Evolutionary conservation across 2,888 invertebrate species (phyloP), one percentile per base, ranked within the genome.

Genomic region (Amitus sp.): DNA sequence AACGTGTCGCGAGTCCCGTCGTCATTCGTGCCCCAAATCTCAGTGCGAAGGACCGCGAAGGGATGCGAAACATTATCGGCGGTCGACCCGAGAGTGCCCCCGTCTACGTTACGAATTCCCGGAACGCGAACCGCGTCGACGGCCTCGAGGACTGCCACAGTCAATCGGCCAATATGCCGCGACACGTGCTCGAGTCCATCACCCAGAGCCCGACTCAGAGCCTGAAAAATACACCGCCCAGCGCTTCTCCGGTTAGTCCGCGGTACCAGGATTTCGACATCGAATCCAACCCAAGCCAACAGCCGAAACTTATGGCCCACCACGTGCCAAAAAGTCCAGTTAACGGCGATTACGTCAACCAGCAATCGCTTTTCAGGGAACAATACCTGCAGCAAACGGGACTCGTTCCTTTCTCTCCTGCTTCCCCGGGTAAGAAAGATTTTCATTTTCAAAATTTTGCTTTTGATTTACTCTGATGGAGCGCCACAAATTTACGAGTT

Each of bases 1-100:
- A 89, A 54, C 86, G 91, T 52, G 85, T 77, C 37, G 70, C 66
- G 58, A 72, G 60, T 47, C 33, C 55, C 6, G 45, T 30, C 7
- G 18, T 49, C 4, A 43, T 58, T 15, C 55, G 57, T 13, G 47
- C 49, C 18, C 60, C 52, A 40, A 73, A 65, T 43, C 49, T 72
- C 19, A 76, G 66, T 57, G 70, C 75, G 5, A 79, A 77, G 52
- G 80, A 81, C 51, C 74, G 79, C 34, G 80, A 80, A 52, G 76
- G 80, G 10, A 77, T 79, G 76, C 68, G 80, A 12, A 80, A 80
- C 51, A 80, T 80, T 51, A 67, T 80, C 10, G 79, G 80, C 1
- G 79, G 80, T 13, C 72, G 81, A 2, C 80, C 81, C 2, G 81
- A 81, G 54, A 78, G 74, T 33, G 80, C 80, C 0, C 80, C 81